Evolutionary conservation across 37 sponge, comb jelly and placozoan species (phyloP).

Genomic region (Oopsacas minuta): DNA sequence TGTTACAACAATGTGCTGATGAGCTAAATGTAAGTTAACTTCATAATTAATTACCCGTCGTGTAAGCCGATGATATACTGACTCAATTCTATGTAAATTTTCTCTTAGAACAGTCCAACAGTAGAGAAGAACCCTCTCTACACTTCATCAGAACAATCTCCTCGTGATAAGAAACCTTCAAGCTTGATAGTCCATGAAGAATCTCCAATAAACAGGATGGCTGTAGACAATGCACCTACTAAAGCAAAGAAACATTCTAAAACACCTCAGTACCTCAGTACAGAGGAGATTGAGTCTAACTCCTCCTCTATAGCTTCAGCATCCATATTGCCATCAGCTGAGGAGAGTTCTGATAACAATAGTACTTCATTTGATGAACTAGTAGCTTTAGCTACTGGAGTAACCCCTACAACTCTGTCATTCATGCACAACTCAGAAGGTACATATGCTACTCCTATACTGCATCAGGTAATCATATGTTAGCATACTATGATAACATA

Average conservation of each 20-base stretch:
- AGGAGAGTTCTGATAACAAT: slow-evolving; percentile 17
- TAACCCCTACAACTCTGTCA: neutral
- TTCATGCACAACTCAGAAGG: slow-evolving; percentile 8
- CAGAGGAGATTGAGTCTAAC: neutral
- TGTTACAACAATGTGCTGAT: slow-evolving; percentile 14
- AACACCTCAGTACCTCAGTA: neutral
- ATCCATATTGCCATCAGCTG: neutral
- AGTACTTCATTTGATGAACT: neutral
- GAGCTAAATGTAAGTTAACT: neutral
- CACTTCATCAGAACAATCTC: neutral
- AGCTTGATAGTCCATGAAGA: neutral
- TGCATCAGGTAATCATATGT: neutral
- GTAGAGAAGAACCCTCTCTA: slow-evolving; percentile 14
- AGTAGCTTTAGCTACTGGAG: neutral
- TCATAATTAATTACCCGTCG: neutral
- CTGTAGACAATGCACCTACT: neutral
- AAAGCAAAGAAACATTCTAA: neutral
- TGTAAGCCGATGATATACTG: neutral
- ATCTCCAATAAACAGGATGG: neutral
- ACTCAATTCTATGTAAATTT: neutral
- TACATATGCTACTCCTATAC: neutral
- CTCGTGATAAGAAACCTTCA: neutral
- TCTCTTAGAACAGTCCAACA: neutral
- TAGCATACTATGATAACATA: neutral
- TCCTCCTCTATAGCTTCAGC: neutral